Base-by-base conservation (phyloP, 2,797 vertebrate species). In the Gallinago stenura region DNA sequence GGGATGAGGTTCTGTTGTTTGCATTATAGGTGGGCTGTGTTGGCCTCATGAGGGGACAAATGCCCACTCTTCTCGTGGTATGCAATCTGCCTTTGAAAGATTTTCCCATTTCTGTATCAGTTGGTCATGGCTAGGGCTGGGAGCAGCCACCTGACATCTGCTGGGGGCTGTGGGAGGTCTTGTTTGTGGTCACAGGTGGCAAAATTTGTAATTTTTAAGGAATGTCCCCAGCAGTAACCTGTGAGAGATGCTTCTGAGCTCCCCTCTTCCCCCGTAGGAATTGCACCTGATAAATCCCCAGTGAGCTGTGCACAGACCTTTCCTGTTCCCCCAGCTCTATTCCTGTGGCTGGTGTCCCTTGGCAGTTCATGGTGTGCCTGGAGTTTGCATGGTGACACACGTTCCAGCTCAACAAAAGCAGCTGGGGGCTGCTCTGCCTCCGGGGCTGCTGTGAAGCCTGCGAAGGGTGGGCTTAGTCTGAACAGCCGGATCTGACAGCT, bases 401-500 rank as follows among this genome's bases (percentile, higher is more conserved):
- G n/a, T n/a, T n/a, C n/a, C n/a, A n/a, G n/a, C n/a, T n/a, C n/a
- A n/a, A n/a, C n/a, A n/a, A n/a, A n/a, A n/a, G n/a, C n/a, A n/a
- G n/a, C 33, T 62, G 21, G 6, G 54, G 35, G 35, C 6, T 48
- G 66, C 39, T 33, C 45, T 92, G 70, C 54, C 61, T 82, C 15
- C 53, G n/a, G 50, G 17, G n/a, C 60, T 65, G 64, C 45, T 62
- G 20, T n/a, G 48, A 28, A 33, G 33, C 18, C 12, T 41, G 8
- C 1, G 8, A 45, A 41, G 64, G 43, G 41, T 66, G 19, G 39
- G 25, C n/a, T 53, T 10, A 66, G 79, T 15, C 45, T 51, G 72
- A 70, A 22, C 83, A 83, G 80, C 33, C 56, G 37, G 62, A 7
- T 68, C 93, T 80, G 87, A 93, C 76, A 83, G 76, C 90, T 93